Conservation (phyloP, 37 sponge, comb jelly and placozoan species). For the Amphimedon queenslandica region DNA sequence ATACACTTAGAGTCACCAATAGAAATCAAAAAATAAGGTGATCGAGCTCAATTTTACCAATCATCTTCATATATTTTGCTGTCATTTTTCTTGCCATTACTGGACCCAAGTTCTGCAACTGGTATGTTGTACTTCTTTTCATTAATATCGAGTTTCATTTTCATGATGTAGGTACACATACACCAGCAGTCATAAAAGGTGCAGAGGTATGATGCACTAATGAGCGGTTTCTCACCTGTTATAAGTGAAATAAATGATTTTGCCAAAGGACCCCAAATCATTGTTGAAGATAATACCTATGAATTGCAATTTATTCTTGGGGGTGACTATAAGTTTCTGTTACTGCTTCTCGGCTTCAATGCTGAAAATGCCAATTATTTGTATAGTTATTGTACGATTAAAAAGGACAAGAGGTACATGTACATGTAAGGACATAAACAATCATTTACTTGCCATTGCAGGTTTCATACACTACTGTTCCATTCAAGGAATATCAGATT, state of each 20-base stretch:
- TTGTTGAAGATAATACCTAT: background rate
- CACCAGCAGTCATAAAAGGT: background rate
- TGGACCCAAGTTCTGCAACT: no score
- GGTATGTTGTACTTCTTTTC: no score
- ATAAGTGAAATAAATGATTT: background rate
- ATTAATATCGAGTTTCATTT: background rate
- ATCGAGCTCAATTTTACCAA: constrained; percentile 25
- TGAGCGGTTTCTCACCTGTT: background rate
- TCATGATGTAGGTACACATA: constrained; percentile 1
- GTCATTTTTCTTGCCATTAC: constrained; percentile 8
- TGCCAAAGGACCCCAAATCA: background rate
- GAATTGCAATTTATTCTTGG: constrained; percentile 5
- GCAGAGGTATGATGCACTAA: background rate
- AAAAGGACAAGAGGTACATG: background rate
- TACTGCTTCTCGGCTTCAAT: constrained; percentile 14
- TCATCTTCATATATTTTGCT: constrained; percentile 12
- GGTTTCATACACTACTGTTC: background rate
- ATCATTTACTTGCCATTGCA: background rate
- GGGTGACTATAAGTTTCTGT: constrained; percentile 16
- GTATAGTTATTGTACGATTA: constrained; percentile 10
- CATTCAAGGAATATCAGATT: background rate
- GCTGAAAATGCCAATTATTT: background rate
- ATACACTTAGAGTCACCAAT: no score
- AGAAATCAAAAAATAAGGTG: constrained; percentile 7
- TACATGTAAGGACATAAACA: background rate